Base-by-base conservation (phyloP, 1,140 invertebrate species). In the Caerostris extrusa region DNA sequence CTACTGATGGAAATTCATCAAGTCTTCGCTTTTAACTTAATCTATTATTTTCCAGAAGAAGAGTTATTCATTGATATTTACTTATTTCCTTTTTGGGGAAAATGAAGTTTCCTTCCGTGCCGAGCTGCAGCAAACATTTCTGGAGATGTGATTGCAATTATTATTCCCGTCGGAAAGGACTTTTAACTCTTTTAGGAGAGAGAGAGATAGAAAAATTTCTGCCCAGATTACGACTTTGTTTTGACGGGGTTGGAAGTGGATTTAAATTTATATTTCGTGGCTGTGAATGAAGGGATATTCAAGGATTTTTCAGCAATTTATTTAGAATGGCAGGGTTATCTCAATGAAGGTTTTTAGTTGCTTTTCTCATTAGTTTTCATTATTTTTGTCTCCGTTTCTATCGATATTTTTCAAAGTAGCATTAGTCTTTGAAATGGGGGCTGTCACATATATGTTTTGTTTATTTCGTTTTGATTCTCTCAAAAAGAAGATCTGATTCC, bases 11-110 rank as follows among this genome's bases (percentile, higher is more conserved):
- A 53, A 17, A 57, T 56, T 58, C 82, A 83, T 83, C 53, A 83
- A 57, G 82, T 6, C 56, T 58, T 57, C 55, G n/a, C 55, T 50
- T 7, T 83, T 14, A 10, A 6, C 55, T 14, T 83, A 83, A 83
- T 83, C 82, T 58, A 83, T 83, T 83, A 83, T 83, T 83, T 83
- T 83, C 55, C 55, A 56, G 55, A 58, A 56, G 34, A 77, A 17
- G 14, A 56, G 14, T 58, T 58, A 83, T 83, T 83, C 82, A 83
- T 56, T 57, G n/a, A n/a, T n/a, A n/a, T n/a, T n/a, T n/a, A 77
- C 56, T 19, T 14, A 58, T 58, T 83, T 83, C 55, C 82, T 58
- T 56, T 83, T 56, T 57, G 17, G 55, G 56, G 55, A 77, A 77
- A 83, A 83, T 83, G 82, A 55, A 83, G 57, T 83, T 83, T 83